These are phyloP conservation scores for Haliclona indistincta DNA, from an alignment of 37 sponge, comb jelly and placozoan genomes.

Conservation along the genomic window DNA sequence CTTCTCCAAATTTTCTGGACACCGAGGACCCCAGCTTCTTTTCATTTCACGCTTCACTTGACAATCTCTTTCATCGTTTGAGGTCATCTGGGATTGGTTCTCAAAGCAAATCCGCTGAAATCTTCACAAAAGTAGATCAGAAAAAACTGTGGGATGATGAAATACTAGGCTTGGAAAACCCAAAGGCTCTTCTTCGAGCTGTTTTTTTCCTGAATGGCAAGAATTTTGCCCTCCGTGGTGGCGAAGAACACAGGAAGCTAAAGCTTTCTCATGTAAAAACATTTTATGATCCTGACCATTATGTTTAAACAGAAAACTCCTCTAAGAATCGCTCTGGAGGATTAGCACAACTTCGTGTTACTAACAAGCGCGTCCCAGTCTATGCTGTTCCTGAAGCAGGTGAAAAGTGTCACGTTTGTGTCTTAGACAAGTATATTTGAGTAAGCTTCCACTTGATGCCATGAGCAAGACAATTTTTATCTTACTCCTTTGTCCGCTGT, in stretches of 20 bases:
- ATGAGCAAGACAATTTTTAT: constrained; percentile 20
- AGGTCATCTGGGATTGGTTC: constrained; percentile 18
- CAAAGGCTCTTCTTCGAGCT: constrained; percentile 35
- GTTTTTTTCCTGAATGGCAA: constrained; percentile 54
- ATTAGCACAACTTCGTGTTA: not conserved
- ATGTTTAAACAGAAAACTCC: constrained; percentile 33
- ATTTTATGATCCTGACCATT: not conserved
- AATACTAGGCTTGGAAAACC: constrained; percentile 10
- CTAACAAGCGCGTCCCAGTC: constrained; percentile 33
- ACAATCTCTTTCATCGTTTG: constrained; percentile 11
- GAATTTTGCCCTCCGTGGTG: constrained; percentile 39
- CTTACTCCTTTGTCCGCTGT: not conserved
- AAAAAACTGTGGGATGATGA: constrained; percentile 27
- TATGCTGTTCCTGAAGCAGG: constrained; percentile 18
- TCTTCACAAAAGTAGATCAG: constrained; percentile 11
- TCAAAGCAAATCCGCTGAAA: constrained; percentile 3
- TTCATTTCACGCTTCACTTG: constrained; percentile 2
- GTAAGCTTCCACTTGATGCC: constrained; percentile 15
- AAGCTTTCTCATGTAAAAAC: constrained; percentile 29
- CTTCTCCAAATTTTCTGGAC: constrained; percentile 5
- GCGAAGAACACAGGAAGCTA: constrained; percentile 36
- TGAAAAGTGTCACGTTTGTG: constrained; percentile 7
- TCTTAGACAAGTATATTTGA: constrained; percentile 30
- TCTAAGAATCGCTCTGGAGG: constrained; percentile 57
- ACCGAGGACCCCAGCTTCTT: not conserved